Evolutionary conservation across 2,113 vertebrate genomes (phyloP), one percentile per base, ranked within the genome.

Genomic region (crab-eating macaque (Macaca fascicularis)): DNA sequence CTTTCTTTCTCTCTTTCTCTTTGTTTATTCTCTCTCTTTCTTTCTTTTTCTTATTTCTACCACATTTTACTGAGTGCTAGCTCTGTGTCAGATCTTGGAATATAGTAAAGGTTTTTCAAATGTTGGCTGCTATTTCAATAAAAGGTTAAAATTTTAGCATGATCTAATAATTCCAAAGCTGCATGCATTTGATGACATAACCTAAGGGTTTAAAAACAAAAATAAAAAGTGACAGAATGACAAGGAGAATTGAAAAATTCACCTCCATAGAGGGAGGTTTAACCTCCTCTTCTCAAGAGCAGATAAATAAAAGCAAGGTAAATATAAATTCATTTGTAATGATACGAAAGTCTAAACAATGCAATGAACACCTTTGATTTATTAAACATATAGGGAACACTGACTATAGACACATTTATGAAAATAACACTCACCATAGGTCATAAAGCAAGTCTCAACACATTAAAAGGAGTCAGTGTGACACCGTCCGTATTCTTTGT

Each of bases 181-280:
- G 27, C 17, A 30, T 43, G n/a, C 6, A 22, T 52, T 80, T 97
- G 75, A 57, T 40, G 35, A 45, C 2, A 30, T 5, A 38, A 22
- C 67, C 19, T 50, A 6, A 25, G 70, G 22, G 69, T 61, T 89
- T 87, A 38, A 81, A 89, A 95, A 38, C 50, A 89, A 82, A 94
- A 64, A 22, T 82, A 69, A 59, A 72, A 70, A n/a, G 52, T 17
- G 16, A 59, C 20, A 38, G 32, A 32, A 43, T 52, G n/a, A 38
- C 9, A n/a, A 61, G 69, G 76, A 43, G 32, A 59, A 55, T 0
- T 30, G 52, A 52, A 8, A 48, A 30, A n/a, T 22, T 89, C 20
- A 6, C 8, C 32, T 0, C 11, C 32, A 1, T 0, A 8, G 55
- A 8, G 7, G 1, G 8, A 50, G n/a, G 92, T 25, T 23, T 1